phyloP scores from a whole-genome alignment of 2,888 invertebrate genomes.

The Andrena chrysosceles region DNA sequence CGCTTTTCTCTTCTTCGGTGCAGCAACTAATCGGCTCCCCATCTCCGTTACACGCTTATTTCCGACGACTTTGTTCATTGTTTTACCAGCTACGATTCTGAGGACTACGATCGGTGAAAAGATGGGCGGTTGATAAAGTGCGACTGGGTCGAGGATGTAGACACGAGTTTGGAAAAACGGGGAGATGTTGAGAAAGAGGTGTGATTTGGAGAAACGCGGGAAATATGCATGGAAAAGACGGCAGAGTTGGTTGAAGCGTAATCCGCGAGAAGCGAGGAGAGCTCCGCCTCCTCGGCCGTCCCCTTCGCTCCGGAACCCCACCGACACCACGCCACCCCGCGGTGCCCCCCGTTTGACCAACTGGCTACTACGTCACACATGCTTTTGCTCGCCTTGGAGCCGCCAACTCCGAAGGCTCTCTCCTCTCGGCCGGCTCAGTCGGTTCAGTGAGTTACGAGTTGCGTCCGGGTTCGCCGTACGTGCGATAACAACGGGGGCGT shows the following conservation, averaged over 20 bases:
- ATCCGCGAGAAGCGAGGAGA: slow-evolving; percentile 71
- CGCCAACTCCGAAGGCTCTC: slow-evolving; percentile 72
- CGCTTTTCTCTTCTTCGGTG: not conserved
- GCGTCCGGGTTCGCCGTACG: slow-evolving; percentile 77
- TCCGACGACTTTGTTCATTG: too few relatives aligned
- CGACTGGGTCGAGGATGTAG: too few relatives aligned
- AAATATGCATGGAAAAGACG: slow-evolving; percentile 29
- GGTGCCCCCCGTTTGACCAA: slow-evolving; percentile 76
- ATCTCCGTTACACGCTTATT: not conserved
- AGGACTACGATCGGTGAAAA: not conserved
- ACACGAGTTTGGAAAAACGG: too few relatives aligned
- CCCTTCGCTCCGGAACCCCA: slow-evolving; percentile 84
- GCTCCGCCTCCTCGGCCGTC: slow-evolving; percentile 83
- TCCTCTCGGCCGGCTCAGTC: slow-evolving; percentile 71
- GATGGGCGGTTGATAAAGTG: not conserved
- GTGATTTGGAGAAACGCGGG: slow-evolving; percentile 11
- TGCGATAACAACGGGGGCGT: slow-evolving; percentile 78
- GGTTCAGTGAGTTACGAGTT: slow-evolving; percentile 80
- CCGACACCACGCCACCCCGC: slow-evolving; percentile 73
- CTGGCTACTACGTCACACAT: slow-evolving; percentile 81
- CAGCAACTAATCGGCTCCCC: not conserved
- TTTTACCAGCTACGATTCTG: too few relatives aligned
- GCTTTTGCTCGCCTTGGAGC: slow-evolving; percentile 78
- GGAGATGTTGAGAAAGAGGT: slow-evolving; percentile 1
- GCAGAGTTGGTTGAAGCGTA: slow-evolving; percentile 40